Conservation (phyloP, 2,113 vertebrate genomes). For the Columba livia region DNA sequence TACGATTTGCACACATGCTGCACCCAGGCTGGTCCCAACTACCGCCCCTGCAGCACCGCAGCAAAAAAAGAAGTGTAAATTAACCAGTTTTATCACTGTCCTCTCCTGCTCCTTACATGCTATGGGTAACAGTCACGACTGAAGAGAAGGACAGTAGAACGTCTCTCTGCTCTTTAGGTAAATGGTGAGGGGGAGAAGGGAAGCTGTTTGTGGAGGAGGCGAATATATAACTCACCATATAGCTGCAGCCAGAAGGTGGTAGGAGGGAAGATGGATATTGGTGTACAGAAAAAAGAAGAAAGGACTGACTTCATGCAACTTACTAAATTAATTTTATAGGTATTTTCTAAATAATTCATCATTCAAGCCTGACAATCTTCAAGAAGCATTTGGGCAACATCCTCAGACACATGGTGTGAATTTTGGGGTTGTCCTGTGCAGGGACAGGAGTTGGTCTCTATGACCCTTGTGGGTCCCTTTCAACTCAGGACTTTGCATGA, state of each 20-base stretch:
- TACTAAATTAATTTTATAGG: not conserved
- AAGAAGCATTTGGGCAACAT: too few species aligned
- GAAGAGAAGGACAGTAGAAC: not conserved
- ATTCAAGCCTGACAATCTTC: too few species aligned
- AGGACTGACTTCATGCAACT: not conserved
- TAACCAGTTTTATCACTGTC: not conserved
- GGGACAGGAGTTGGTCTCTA: too few species aligned
- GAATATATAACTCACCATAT: not conserved
- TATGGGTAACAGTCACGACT: not conserved
- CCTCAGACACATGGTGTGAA: too few species aligned
- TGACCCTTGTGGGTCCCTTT: too few species aligned
- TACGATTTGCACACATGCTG: not conserved
- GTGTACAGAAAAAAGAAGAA: not conserved
- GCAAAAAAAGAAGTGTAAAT: not conserved
- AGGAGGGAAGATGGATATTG: not conserved
- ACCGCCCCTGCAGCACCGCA: not conserved
- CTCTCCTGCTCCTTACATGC: not conserved
- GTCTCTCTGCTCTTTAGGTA: not conserved
- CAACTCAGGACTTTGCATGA: too few species aligned
- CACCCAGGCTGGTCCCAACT: not conserved
- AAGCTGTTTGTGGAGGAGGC: not conserved
- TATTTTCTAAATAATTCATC: not conserved
- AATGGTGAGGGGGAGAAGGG: not conserved
- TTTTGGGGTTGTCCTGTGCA: too few species aligned
- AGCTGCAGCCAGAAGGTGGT: constrained; percentile 17